Conservation (phyloP, 1,140 invertebrate genomes). For the Ostrea edulis region DNA sequence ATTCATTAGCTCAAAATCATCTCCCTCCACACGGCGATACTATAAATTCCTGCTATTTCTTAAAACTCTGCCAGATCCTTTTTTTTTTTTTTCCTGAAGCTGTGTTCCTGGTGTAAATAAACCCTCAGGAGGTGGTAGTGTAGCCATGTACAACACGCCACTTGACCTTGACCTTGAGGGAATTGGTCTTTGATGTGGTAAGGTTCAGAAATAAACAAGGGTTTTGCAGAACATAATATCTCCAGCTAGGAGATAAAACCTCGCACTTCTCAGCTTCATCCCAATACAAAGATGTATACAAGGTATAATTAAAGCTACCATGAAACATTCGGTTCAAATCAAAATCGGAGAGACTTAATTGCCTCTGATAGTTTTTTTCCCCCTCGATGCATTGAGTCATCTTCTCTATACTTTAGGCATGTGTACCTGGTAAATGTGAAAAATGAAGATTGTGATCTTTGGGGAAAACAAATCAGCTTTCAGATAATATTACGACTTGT, state of each 20-base stretch:
- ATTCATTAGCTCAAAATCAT: neutral
- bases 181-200: conserved; percentile 34
- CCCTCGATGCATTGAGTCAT: neutral
- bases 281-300: conserved; percentile 31
- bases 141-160: conserved; percentile 10
- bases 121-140: conserved; percentile 24
- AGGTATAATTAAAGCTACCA: conserved; percentile 19
- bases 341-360: conserved; percentile 39
- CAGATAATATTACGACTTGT: neutral
- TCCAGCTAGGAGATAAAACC: neutral
- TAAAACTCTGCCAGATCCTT: neutral
- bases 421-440: conserved; percentile 14
- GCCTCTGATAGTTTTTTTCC: conserved; percentile 17
- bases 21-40: neutral
- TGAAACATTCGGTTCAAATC: conserved; percentile 36
- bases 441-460: neutral
- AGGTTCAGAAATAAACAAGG: conserved; percentile 30
- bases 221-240: conserved; percentile 33
- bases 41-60: conserved; percentile 36
- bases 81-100: neutral
- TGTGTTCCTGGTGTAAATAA: conserved; percentile 21
- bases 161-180: conserved; percentile 16
- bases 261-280: neutral
- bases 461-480: neutral
- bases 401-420: conserved; percentile 8